phyloP scores from a whole-genome alignment of 2,888 invertebrate genomes.

The Tipula unca region DNA sequence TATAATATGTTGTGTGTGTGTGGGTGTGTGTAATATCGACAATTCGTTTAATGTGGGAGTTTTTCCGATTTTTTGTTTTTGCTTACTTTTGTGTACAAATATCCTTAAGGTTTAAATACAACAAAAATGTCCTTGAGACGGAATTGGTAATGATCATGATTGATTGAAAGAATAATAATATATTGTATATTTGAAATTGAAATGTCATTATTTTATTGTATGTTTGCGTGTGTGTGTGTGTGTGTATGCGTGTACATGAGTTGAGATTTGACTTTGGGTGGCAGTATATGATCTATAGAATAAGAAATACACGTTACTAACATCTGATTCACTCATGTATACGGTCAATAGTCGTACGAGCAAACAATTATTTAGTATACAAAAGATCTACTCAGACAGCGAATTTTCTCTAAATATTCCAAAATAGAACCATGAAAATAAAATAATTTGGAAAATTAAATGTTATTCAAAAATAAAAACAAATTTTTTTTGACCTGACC shows the following conservation, averaged over 20 bases:
- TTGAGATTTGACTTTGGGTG: neutral
- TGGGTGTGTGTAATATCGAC: neutral
- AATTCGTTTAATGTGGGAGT: neutral
- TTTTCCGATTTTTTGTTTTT: neutral
- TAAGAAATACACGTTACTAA: too few species aligned
- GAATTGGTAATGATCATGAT: slow-evolving; percentile 8
- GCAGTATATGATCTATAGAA: too few species aligned
- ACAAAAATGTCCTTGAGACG: neutral
- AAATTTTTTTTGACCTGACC: too few species aligned
- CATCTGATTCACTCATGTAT: too few species aligned
- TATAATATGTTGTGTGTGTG: too few species aligned
- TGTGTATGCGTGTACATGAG: neutral
- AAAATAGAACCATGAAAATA: too few species aligned
- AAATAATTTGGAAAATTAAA: too few species aligned
- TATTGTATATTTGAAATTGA: neutral
- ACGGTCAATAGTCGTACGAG: too few species aligned
- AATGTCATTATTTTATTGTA: neutral
- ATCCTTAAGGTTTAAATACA: neutral
- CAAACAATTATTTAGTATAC: too few species aligned
- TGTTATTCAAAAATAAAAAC: too few species aligned
- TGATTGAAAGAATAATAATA: neutral
- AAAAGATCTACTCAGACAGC: too few species aligned
- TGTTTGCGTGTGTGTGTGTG: neutral
- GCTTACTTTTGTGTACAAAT: neutral
- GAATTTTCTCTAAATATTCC: too few species aligned